Conservation (phyloP, 2,113 vertebrate species). For the Burhinus bistriatus region DNA sequence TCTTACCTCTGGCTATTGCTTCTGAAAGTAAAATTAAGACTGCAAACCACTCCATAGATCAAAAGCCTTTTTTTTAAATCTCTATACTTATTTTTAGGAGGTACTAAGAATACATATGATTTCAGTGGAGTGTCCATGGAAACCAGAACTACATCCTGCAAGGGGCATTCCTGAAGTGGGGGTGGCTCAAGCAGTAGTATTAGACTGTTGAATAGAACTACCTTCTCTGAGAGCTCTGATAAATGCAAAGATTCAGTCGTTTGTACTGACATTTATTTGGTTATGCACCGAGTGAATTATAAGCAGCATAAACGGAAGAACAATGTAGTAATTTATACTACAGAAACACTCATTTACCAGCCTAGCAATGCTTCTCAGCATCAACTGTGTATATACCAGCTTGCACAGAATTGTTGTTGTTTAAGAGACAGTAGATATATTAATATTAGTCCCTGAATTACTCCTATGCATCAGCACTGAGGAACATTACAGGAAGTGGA, state of each 20-base stretch:
- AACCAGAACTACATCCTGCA: neutral
- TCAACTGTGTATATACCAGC: neutral
- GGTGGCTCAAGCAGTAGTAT: neutral
- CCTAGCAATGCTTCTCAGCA: neutral
- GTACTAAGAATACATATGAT: neutral
- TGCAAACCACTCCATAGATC: neutral
- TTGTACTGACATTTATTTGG: neutral
- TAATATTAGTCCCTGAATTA: neutral
- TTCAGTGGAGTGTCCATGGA: conserved; percentile 29
- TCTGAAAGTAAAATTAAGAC: neutral
- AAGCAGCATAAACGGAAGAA: neutral
- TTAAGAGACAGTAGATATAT: neutral
- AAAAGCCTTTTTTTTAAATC: neutral
- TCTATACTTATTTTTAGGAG: conserved; percentile 34
- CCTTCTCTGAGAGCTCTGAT: neutral
- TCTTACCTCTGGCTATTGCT: neutral
- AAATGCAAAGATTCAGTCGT: neutral
- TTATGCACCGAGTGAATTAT: neutral
- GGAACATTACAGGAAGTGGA: neutral
- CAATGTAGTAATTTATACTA: neutral
- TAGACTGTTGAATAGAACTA: neutral
- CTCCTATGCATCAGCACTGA: neutral
- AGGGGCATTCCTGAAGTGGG: neutral
- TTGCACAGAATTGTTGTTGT: neutral
- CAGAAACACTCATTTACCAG: neutral